Base-by-base conservation (phyloP, 2,113 vertebrate species). In the Thryonomys swinderianus region DNA sequence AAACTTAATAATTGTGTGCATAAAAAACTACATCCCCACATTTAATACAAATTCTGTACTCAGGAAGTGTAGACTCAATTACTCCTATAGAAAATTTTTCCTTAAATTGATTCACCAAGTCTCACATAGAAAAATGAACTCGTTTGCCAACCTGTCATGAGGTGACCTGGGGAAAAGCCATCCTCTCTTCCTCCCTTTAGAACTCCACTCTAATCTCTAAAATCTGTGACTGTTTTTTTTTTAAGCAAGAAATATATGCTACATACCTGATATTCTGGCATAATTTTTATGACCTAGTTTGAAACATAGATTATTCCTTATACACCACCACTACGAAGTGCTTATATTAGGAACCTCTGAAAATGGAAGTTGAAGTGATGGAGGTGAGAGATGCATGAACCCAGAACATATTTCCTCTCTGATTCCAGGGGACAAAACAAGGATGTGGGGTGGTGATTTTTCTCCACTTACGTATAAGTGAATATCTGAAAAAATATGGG, bases 51-150 rank as follows among this genome's bases (percentile, higher is more conserved):
- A 30, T 32, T 18, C 1, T 55, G 37, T 83, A 85, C 42, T 94
- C 42, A 86, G 2, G 88, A 97, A 93, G 82, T 92, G 32, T 83
- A 62, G 10, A 40, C 55, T 93, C n/a, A 81, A 23, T 21, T 89
- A 25, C 64, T 90, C 62, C 69, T 91, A 87, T 20, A 48, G 51
- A 9, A 89, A 62, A 66, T 59, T 40, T 79, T 73, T 84, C 48
- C 90, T 80, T 95, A 57, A 88, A 82, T 34, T 71, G 1, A 81
- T 85, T 92, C 93, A 13, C 25, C n/a, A 81, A 64, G 17, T 71
- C 66, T 13, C 40, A 1, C 62, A 17, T 90, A n/a, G 51, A 45
- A 82, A 25, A 67, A 57, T n/a, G 16, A 18, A 5, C 11, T 91
- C 55, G 14, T 94, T 93, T n/a, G 48, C 37, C 61, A 48, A 37